Base-by-base conservation (phyloP, 2,113 vertebrate genomes). In the Hassar affinis region DNA sequence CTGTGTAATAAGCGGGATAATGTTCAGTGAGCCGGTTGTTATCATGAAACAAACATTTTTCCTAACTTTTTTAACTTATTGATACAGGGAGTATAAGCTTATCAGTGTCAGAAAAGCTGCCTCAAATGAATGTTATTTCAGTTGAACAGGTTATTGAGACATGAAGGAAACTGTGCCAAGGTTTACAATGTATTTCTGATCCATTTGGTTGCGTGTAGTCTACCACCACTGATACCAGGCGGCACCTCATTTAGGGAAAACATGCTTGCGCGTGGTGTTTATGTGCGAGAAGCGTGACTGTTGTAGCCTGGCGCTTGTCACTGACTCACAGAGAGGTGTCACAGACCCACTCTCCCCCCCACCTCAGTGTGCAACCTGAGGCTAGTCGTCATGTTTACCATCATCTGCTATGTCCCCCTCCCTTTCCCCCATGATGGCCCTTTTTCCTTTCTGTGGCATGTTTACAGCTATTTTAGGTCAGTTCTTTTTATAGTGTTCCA, bases 361-460 rank as follows among this genome's bases (percentile, higher is more conserved):
- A 22, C 51, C n/a, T 11, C 20, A 14, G n/a, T 64, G 47, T 62
- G 54, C 74, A 42, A 64, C 79, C 64, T 62, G 79, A 84, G 62
- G 64, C 74, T 78, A 69, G 25, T 57, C 66, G n/a, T 82, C 83
- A 81, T 80, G 77, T 81, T 87, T 79, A 77, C 66, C 81, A 81
- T 77, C 74, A 54, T 84, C 45, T 74, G 64, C 22, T 74, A 85
- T 79, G 54, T 56, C 35, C 62, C 20, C 75, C 45, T 54, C 10
- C 47, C n/a, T 10, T 71, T 71, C 47, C n/a, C 17, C 68, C 42
- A 38, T 42, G 25, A 20, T 52, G 30, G 56, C 61, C 30, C 62
- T n/a, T 68, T 78, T 72, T 56, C 14, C 47, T 38, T 76, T 76
- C 30, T 80, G 62, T 38, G 27, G 47, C n/a, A 66, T 30, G 76